Conservation (phyloP, 2,888 invertebrate species). For the Monochamus alternatus region DNA sequence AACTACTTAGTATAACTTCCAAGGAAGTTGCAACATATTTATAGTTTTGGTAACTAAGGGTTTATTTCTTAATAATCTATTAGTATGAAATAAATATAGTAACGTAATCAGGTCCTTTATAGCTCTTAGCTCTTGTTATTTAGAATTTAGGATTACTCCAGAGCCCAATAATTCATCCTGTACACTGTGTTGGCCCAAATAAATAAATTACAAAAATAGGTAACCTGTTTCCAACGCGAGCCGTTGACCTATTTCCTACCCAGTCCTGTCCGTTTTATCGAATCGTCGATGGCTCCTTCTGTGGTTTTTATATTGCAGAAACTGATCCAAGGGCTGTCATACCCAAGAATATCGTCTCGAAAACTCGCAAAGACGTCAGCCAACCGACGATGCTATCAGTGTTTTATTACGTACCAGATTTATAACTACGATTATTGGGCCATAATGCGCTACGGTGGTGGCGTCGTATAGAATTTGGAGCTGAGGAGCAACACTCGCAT, state of each 20-base stretch:
- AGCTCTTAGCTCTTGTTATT: too few relatives aligned
- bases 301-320: slow-evolving; percentile 44
- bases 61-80: too few relatives aligned
- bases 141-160: too few relatives aligned
- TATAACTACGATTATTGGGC: slow-evolving; percentile 22
- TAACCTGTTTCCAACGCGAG: background rate
- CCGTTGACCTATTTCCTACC: slow-evolving; percentile 3
- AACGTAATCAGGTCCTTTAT: too few relatives aligned
- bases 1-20: too few relatives aligned
- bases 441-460: slow-evolving; percentile 5
- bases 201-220: too few relatives aligned
- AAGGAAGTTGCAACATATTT: too few relatives aligned
- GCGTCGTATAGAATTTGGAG: background rate
- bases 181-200: too few relatives aligned
- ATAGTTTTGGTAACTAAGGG: too few relatives aligned
- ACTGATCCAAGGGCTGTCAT: slow-evolving; percentile 41
- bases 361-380: slow-evolving; percentile 30
- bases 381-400: slow-evolving; percentile 17
- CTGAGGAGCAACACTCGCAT: slow-evolving; percentile 7
- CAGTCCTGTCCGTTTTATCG: slow-evolving; percentile 34
- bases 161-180: too few relatives aligned
- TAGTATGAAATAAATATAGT: too few relatives aligned
- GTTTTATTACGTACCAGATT: slow-evolving; percentile 27
- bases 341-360: slow-evolving; percentile 40
- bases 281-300: slow-evolving; percentile 36